Evolutionary conservation across 30 jellyfish, hydroid and myxozoan genomes (phyloP).

Genomic region (Euphysa ruthae): DNA sequence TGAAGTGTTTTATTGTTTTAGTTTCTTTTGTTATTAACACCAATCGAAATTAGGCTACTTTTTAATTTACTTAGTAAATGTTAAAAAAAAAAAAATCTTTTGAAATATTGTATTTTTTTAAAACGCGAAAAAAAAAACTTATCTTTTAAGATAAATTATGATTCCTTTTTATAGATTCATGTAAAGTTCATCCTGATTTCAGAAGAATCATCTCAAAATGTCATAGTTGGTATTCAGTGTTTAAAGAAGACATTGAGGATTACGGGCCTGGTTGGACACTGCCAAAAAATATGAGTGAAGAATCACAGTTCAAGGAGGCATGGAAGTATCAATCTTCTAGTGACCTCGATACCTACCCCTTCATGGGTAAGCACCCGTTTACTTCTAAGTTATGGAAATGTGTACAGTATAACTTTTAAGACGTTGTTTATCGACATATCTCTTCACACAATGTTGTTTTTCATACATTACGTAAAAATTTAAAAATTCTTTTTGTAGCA

Average conservation of each 20-base stretch:
- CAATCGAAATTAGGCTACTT: too few relatives aligned
- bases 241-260: conserved; percentile 64
- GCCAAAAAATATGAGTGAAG: conserved; percentile 41
- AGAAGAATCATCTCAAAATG: conserved; percentile 36
- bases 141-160: too few relatives aligned
- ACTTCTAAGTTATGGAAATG: neutral
- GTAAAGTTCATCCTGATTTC: conserved; percentile 60
- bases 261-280: conserved; percentile 76
- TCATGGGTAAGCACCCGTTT: conserved; percentile 60
- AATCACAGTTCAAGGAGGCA: conserved; percentile 31
- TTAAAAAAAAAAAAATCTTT: too few relatives aligned
- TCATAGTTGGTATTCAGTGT: conserved; percentile 80
- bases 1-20: too few relatives aligned
- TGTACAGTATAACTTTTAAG: neutral
- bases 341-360: conserved; percentile 87
- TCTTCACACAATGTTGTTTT: neutral
- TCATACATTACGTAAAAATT: too few relatives aligned
- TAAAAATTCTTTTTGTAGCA: too few relatives aligned
- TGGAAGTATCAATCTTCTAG: conserved; percentile 72
- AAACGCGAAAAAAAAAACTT: too few relatives aligned
- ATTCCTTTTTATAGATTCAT: conserved; percentile 44
- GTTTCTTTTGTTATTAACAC: too few relatives aligned
- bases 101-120: too few relatives aligned
- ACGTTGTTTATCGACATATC: neutral
- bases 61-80: too few relatives aligned